Evolutionary conservation across 2,888 invertebrate genomes (phyloP), one percentile per base, ranked within the genome.

Genomic region (Sinelater perroti): DNA sequence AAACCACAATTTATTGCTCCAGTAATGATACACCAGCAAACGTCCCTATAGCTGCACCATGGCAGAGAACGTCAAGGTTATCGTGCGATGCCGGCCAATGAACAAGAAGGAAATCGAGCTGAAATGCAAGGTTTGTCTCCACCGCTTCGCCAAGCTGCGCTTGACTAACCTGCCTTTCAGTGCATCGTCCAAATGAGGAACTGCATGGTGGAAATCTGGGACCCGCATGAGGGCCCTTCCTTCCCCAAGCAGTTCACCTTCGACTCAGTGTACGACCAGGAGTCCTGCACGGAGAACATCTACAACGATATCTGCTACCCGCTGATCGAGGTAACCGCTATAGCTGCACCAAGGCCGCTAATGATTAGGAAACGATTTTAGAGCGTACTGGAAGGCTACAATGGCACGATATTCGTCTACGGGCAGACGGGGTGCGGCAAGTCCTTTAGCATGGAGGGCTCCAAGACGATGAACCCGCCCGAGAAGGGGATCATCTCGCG

Each of bases 361-460:
- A n/a, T n/a, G n/a, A n/a, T n/a, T 35, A n/a, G n/a, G n/a, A n/a
- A n/a, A n/a, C n/a, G n/a, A n/a, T n/a, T 74, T 55, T 59, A 80
- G 74, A 92, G 92, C 58, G 92, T 93, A 1, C 82, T 94, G 51
- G 94, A 95, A 72, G 95, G 95, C 1, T 95, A 95, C 81, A 95
- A 95, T 80, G 91, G 92, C 11, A 95, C 95, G 0, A 92, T 95
- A 47, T 95, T 95, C 77, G 95, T 95, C 0, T 95, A 95, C 73
- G 95, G 95, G 0, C 95, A 95, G 79, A 95, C 94, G 0, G 94
- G 95, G 0, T 93, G 93, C 74, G 95, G 95, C 0, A 95, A 95
- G 75, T 92, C 93, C 0, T 92, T 89, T 74, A 91, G 93, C 7
- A 95, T 95, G 94, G 92, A 93, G 74, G 94, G 91, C 11, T 66